Base-by-base conservation (phyloP, 2,113 vertebrate genomes). In the Prinia subflava region DNA sequence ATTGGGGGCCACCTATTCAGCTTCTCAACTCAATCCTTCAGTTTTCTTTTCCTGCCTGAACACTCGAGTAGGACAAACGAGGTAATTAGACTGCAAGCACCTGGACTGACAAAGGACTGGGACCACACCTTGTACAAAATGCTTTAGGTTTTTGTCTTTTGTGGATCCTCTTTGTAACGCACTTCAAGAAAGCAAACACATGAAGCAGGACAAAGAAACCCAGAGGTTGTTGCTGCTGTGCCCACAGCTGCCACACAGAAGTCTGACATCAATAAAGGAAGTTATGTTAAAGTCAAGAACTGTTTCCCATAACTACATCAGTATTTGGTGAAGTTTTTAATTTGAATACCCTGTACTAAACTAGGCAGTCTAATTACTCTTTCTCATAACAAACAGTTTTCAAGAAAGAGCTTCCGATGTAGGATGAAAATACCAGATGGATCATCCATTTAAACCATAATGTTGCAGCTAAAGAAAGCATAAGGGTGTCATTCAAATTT, bases 371-470 rank as follows among this genome's bases (percentile, higher is more conserved):
- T 77, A 89, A 90, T 77, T 92, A 95, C n/a, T 77, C 63, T 87
- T 39, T 79, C 67, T 82, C 57, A 47, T 62, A 90, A 91, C 37
- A 74, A 92, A 86, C 49, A 64, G 67, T 79, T 92, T 86, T 78
- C 68, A 78, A 69, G 69, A 33, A 65, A 55, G 65, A 95, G 46
- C 49, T 90, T 91, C 76, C 21, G 13, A 77, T 63, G 50, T 50
- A 92, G 44, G 77, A 89, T 71, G 74, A 91, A 94, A 92, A 92
- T 78, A 95, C 69, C 88, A 94, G 83, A 95, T 88, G 82, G 83
- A 90, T 89, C 71, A 59, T 52, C 59, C 65, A 85, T 84, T 88
- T 92, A 91, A 84, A 94, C 49, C 57, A 75, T 47, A 70, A 69
- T 5, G 57, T 7, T 91, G 83, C 71, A 95, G 68, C 67, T 95